These are phyloP conservation scores for Auanema freiburgensis DNA, from an alignment of 2,888 invertebrate species.

Conservation along the genomic window DNA sequence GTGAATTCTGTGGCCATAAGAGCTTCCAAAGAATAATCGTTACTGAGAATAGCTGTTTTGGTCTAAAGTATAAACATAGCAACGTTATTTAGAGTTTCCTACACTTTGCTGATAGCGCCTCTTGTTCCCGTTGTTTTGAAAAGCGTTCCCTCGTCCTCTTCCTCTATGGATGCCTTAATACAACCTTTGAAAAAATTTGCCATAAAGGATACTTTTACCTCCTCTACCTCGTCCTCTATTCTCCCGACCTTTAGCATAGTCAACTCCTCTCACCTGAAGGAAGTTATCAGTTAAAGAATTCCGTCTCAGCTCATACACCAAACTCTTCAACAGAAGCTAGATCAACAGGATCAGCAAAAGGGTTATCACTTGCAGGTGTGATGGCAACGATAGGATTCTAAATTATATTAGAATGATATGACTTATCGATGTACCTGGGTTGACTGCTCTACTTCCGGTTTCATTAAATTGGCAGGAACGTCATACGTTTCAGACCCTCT, in stretches of 20 bases:
- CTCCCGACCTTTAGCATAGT: background rate
- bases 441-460: background rate
- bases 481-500: constrained; percentile 27
- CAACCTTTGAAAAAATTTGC: background rate
- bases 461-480: constrained; percentile 12
- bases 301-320: constrained; percentile 19
- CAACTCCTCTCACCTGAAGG: background rate
- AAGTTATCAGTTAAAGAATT: background rate
- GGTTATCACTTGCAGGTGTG: constrained; percentile 40
- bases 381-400: constrained; percentile 32
- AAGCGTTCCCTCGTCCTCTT: background rate
- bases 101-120: background rate
- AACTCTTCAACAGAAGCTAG: constrained; percentile 32
- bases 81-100: background rate
- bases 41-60: background rate
- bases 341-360: constrained; percentile 40
- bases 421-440: too few relatives aligned
- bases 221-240: constrained; percentile 9
- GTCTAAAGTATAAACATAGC: background rate
- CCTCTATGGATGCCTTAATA: background rate
- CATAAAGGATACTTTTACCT: background rate
- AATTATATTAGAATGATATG: too few relatives aligned
- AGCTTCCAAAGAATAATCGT: constrained; percentile 20
- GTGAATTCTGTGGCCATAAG: constrained; percentile 29
- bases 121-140: background rate